Evolutionary conservation across 2,797 vertebrate species (phyloP).

Genomic region (Pangasius macronema): DNA sequence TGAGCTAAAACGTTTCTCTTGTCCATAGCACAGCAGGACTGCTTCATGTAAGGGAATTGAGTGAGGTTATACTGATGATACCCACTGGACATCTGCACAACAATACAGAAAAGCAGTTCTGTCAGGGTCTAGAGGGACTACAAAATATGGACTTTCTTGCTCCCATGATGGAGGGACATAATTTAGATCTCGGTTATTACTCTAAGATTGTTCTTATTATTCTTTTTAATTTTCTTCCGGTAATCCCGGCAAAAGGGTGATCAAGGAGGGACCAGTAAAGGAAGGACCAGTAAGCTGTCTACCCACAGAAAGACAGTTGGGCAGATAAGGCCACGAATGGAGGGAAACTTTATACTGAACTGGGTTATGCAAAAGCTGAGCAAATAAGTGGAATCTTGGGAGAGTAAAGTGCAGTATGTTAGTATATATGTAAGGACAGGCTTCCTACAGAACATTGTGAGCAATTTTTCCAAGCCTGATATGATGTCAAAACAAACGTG

Average conservation of each 20-base stretch:
- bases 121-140: slow-evolving; percentile 56
- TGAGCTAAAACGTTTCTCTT: slow-evolving; percentile 58
- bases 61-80: slow-evolving; percentile 73
- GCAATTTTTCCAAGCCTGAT: not conserved
- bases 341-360: not conserved
- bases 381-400: not conserved
- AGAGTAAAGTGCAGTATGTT: not conserved
- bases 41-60: slow-evolving; percentile 62
- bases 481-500: not conserved
- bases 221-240: too few relatives aligned
- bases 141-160: slow-evolving; percentile 26
- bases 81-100: slow-evolving; percentile 71
- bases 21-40: slow-evolving; percentile 55
- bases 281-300: not conserved
- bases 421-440: not conserved
- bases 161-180: too few relatives aligned
- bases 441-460: not conserved
- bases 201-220: too few relatives aligned
- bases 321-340: not conserved
- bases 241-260: slow-evolving; percentile 27
- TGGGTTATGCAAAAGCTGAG: not conserved
- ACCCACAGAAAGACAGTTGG: not conserved
- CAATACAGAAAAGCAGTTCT: slow-evolving; percentile 67
- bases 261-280: not conserved
- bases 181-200: too few relatives aligned